These are phyloP conservation scores for Laupala kohalensis DNA, from an alignment of 1,140 invertebrate genomes.

Conservation along the genomic window DNA sequence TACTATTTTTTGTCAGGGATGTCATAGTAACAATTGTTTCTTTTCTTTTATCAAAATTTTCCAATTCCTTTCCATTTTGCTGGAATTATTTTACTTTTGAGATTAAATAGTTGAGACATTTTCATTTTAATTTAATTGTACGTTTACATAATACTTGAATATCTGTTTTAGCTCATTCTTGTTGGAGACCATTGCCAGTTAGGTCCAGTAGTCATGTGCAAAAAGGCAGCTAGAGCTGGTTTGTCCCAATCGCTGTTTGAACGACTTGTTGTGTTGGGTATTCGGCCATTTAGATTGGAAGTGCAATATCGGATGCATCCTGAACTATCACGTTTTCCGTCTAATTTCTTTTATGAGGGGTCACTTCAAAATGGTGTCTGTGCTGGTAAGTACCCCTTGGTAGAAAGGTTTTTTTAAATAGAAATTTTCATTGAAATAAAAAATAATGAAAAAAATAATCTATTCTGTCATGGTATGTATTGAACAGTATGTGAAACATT, in stretches of 20 bases:
- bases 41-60: too few relatives aligned
- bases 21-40: too few relatives aligned
- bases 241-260: conserved; percentile 97
- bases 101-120: neutral
- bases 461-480: too few relatives aligned
- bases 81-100: neutral
- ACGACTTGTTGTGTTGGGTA: conserved; percentile 88
- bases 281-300: conserved; percentile 85
- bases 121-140: neutral
- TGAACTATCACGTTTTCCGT: conserved; percentile 91
- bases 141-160: too few relatives aligned
- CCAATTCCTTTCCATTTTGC: too few relatives aligned
- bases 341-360: conserved; percentile 99
- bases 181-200: conserved; percentile 99
- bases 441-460: too few relatives aligned
- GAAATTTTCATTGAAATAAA: too few relatives aligned
- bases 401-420: too few relatives aligned
- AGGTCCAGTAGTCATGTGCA: conserved; percentile 98
- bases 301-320: conserved; percentile 99
- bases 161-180: conserved; percentile 61
- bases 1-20: too few relatives aligned
- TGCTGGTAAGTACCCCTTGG: too few relatives aligned
- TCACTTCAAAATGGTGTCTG: conserved; percentile 97
- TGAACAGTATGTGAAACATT: too few relatives aligned
- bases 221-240: conserved; percentile 93